These are phyloP conservation scores for Pterocles burchelli DNA, from an alignment of 2,113 vertebrate species.

Conservation along the genomic window DNA sequence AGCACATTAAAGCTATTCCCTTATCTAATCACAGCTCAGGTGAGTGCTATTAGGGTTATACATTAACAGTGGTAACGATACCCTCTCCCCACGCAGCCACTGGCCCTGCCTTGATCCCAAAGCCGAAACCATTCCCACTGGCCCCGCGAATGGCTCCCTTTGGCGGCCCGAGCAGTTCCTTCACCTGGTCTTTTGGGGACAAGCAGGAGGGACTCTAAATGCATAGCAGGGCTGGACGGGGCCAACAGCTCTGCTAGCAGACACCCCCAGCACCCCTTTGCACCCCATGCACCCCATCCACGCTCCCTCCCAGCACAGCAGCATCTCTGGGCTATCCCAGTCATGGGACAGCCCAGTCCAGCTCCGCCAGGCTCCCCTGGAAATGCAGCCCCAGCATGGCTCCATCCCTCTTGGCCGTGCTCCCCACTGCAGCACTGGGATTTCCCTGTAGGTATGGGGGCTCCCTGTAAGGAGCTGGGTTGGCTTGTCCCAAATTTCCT, in stretches of 20 bases:
- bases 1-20: constrained; percentile 72
- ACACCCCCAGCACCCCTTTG: not conserved
- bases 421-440: rapidly evolving
- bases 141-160: not conserved
- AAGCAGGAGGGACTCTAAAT: not conserved
- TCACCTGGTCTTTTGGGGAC: not conserved
- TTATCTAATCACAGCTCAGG: constrained; percentile 68
- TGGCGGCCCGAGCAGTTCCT: not conserved
- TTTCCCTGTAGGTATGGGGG: not conserved
- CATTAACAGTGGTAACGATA: constrained; percentile 65
- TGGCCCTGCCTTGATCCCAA: constrained; percentile 64
- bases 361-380: not conserved
- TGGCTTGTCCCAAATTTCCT: not conserved
- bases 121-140: constrained; percentile 30
- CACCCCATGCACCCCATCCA: rapidly evolving
- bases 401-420: not conserved
- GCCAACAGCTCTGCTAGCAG: not conserved
- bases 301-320: rapidly evolving
- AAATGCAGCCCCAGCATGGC: too few species aligned
- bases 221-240: not conserved
- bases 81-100: constrained; percentile 32
- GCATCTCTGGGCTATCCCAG: not conserved
- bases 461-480: rapidly evolving
- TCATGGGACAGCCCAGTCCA: not conserved
- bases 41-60: constrained; percentile 72